Evolutionary conservation across 2,888 invertebrate genomes (phyloP), one percentile per base, ranked within the genome.

Genomic region (Melieria omissa): DNA sequence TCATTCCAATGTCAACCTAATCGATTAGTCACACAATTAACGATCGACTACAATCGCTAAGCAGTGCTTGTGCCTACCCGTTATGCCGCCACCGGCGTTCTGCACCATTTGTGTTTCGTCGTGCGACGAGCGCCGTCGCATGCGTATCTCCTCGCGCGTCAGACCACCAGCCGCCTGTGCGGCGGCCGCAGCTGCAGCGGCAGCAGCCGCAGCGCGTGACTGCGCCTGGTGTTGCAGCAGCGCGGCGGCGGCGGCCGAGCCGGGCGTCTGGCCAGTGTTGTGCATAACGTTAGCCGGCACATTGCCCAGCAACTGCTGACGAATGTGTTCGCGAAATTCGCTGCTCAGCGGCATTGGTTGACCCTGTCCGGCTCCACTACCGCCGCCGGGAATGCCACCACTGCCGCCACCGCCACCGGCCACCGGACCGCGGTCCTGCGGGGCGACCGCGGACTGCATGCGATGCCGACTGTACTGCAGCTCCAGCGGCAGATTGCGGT

Each of bases 61-160:
- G 29, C 16, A 7, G 45, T 44, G 9, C 9, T 57, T 12, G 49
- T 4, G 65, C 77, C 80, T 86, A 86, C 87, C 87, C 73, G 82
- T 83, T 52, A 86, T 81, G 65, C 82, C 83, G 14, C 74, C 78
- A n/a, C 74, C 75, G 74, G 80, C 75, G 45, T 78, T 79, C 64
- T 85, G 86, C 7, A 84, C 77, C 75, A 86, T 80, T 80, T 87
- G 87, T 0, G 86, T 86, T 76, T 87, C 87, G 72, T 87, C 87
- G 70, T 87, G 87, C n/a, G 87, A 87, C 3, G 87, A 87, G 63
- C 87, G 84, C 8, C 87, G 81, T 7, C 87, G 83, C 82, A 87
- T 83, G 58, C 87, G 83, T 71, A 87, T 75, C 80, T 87, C 87
- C 74, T 87, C 87, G 9, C 87, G 81, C n/a, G 85, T 84, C 64